phyloP scores from a whole-genome alignment of 2,888 invertebrate genomes.

The Ennomos fuscantarius region DNA sequence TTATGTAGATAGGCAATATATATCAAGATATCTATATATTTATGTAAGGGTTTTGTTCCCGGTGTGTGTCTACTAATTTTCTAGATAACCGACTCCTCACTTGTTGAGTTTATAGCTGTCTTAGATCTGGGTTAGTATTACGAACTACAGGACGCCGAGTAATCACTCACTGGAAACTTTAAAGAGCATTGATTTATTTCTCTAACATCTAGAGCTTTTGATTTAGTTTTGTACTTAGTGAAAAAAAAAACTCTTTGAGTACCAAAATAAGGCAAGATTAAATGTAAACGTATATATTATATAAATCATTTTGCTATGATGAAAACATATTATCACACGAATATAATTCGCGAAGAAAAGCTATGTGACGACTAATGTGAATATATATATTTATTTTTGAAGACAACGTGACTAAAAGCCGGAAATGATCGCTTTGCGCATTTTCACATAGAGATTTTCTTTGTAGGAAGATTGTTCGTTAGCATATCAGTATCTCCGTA shows the following conservation, averaged over 20 bases:
- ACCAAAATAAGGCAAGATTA: too few relatives aligned
- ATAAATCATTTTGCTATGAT: too few relatives aligned
- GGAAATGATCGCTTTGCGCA: neutral
- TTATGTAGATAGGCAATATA: too few relatives aligned
- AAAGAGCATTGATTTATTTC: constrained; percentile 21
- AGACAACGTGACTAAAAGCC: constrained; percentile 4
- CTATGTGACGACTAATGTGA: neutral
- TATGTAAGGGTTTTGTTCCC: neutral
- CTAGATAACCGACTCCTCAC: constrained; percentile 33
- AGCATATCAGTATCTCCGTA: constrained; percentile 31
- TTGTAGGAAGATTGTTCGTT: constrained; percentile 30
- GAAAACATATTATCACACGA: too few relatives aligned
- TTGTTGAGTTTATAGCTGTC: constrained; percentile 46
- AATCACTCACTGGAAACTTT: constrained; percentile 26
- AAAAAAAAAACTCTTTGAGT: too few relatives aligned
- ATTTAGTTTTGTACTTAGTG: too few relatives aligned
- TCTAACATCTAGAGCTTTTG: neutral
- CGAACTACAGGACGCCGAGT: constrained; percentile 29
- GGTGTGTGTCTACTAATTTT: neutral
- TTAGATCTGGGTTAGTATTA: constrained; percentile 41
- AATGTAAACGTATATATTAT: too few relatives aligned
- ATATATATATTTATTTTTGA: neutral
- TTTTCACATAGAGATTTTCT: constrained; percentile 20
- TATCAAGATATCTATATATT: neutral
- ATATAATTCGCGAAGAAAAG: too few relatives aligned